Base-by-base conservation (phyloP, 2,113 vertebrate genomes). In the Protobothrops mucrosquamatus region DNA sequence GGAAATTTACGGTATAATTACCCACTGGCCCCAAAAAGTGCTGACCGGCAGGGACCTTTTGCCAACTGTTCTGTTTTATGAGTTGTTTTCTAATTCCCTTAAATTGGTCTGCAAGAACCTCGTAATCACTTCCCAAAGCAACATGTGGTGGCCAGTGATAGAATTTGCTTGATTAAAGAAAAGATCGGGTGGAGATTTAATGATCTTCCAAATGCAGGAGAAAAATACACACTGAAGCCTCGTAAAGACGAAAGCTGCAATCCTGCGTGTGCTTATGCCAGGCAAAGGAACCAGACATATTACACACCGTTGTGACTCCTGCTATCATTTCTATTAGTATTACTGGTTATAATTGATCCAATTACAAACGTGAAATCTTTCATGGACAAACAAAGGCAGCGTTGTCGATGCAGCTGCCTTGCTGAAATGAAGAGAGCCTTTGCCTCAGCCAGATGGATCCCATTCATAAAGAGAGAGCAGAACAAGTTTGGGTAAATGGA, bases 71-170 rank as follows among this genome's bases (percentile, higher is more conserved):
- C 94, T 24, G 64, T 94, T 92, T 93, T 48, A 69, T 26, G 56
- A 0, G 15, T n/a, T 88, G 92, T 74, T 48, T 87, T 95, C 95
- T 39, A 93, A 95, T 95, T 95, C 91, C 57, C 92, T 88, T 85
- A 51, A 85, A 87, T 94, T 56, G 54, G 92, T 87, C 91, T 96
- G 64, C 85, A 12, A 54, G 92, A 94, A 94, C 90, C 86, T 94
- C 90, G 5, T 90, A 94, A 90, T 86, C 92, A 39, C 55, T 87
- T 92, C 46, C 10, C 39, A 91, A 90, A 95, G 87, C 92, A 88
- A 64, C n/a, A 74, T 74, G 64, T 74, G 48, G 4, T 3, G 24
- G 89, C 56, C 43, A 9, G 69, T 69, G 94, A 94, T 74, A 52
- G 57, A 54, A 69, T 69, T 69, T 54, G 14, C 55, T 51, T 91